A percentile compares a stretch with the other conserved stretches of the same genome.
phyloP scores from a whole-genome alignment of 2,888 invertebrate genomes.

The Dermolepida albohirtum region DNA sequence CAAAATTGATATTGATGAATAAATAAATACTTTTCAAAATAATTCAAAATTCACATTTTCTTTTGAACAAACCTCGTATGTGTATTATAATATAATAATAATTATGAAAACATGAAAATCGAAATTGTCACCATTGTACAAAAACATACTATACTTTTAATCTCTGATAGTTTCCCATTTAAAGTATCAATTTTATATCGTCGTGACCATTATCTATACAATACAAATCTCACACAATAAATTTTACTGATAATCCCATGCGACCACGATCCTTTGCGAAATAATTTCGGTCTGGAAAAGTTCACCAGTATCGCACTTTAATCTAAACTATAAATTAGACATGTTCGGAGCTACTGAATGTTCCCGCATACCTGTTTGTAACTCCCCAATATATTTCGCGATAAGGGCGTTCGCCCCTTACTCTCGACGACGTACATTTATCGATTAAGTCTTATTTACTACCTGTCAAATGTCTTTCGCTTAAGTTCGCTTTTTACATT shows the following conservation, averaged over 20 bases:
- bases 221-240: conserved; percentile 34
- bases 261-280: conserved; percentile 32
- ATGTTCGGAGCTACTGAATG: conserved; percentile 45
- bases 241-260: conserved; percentile 19
- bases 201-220: conserved; percentile 22
- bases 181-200: conserved; percentile 31
- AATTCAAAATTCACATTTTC: too few species aligned
- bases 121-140: too few species aligned
- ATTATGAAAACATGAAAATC: too few species aligned
- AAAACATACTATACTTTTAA: too few species aligned
- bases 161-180: conserved; percentile 6
- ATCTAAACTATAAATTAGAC: conserved; percentile 46
- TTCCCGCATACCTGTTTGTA: conserved; percentile 47
- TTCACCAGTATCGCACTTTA: conserved; percentile 42
- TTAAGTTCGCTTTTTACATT: conserved; percentile 23
- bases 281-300: conserved; percentile 42
- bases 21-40: too few species aligned
- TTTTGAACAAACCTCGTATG: too few species aligned
- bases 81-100: too few species aligned
- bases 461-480: conserved; percentile 33
- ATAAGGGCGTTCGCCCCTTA: conserved; percentile 46
- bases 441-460: conserved; percentile 47
- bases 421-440: conserved; percentile 44
- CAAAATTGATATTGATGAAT: too few species aligned
- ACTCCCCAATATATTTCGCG: conserved; percentile 46